These are phyloP conservation scores for Zaprionus ghesquierei DNA, from an alignment of 1,140 invertebrate genomes.

Conservation along the genomic window DNA sequence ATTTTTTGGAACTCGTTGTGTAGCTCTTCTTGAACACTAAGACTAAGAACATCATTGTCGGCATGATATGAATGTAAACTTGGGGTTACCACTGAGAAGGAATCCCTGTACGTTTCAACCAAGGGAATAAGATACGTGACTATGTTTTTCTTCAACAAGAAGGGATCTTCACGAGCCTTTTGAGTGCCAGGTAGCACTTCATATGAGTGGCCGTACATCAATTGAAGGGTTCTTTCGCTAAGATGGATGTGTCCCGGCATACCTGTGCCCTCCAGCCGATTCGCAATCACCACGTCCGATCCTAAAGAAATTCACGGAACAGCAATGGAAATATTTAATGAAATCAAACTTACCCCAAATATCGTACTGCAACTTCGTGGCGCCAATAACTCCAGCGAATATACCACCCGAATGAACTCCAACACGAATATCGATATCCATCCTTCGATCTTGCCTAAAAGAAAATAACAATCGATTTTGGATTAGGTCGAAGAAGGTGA, in stretches of 20 bases:
- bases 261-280: constrained; percentile 96
- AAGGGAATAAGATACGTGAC: constrained; percentile 87
- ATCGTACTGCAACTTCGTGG: constrained; percentile 97
- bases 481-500: not conserved
- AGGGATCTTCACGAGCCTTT: constrained; percentile 86
- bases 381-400: constrained; percentile 94
- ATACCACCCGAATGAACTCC: constrained; percentile 96
- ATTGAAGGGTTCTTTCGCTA: constrained; percentile 89
- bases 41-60: no score
- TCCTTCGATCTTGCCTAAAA: constrained; percentile 86
- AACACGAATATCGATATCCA: constrained; percentile 98
- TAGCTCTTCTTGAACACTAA: constrained; percentile 36
- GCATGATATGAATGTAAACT: not conserved
- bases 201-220: constrained; percentile 84
- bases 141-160: constrained; percentile 87
- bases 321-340: not conserved
- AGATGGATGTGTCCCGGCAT: constrained; percentile 93
- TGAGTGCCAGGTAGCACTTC: constrained; percentile 84
- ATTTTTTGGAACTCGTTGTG: constrained; percentile 62
- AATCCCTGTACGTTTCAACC: constrained; percentile 48
- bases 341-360: constrained; percentile 96
- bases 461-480: not conserved
- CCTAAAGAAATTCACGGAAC: constrained; percentile 6
- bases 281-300: constrained; percentile 94
- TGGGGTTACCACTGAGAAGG: not conserved